These are phyloP conservation scores for Sebastes miniatus DNA, from an alignment of 2,797 vertebrate genomes.

Conservation along the genomic window DNA sequence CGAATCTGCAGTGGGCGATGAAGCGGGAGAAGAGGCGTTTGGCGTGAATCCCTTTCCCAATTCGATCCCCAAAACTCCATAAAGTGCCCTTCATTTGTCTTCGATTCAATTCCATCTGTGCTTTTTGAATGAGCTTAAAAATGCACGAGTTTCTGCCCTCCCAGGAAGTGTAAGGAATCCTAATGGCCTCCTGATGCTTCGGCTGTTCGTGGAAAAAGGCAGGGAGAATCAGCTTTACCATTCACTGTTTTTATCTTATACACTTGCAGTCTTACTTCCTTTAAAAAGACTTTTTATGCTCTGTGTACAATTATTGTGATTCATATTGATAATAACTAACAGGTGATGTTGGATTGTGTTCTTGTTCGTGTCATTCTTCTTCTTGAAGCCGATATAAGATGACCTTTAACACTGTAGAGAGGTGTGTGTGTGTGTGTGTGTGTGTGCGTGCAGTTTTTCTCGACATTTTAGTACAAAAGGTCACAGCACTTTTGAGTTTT, in stretches of 20 bases:
- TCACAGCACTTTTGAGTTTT: slow-evolving; percentile 54
- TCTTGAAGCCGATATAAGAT: slow-evolving; percentile 21
- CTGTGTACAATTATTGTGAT: background rate
- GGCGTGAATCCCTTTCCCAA: slow-evolving; percentile 34
- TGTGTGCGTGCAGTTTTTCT: slow-evolving; percentile 34
- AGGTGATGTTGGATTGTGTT: background rate
- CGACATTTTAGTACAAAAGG: slow-evolving; percentile 69
- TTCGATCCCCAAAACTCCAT: slow-evolving; percentile 44
- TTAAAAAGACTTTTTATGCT: background rate
- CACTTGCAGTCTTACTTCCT: background rate
- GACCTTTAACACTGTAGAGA: slow-evolving; percentile 50
- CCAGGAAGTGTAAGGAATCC: slow-evolving; percentile 1
- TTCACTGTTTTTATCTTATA: background rate
- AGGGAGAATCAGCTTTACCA: background rate
- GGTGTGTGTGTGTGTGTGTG: background rate
- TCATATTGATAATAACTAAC: background rate
- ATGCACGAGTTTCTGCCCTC: background rate
- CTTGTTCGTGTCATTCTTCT: slow-evolving; percentile 31
- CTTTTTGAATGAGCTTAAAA: slow-evolving; percentile 24
- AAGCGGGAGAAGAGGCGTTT: slow-evolving; percentile 36
- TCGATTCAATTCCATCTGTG: slow-evolving; percentile 25
- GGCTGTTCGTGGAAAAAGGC: background rate
- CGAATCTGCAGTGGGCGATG: slow-evolving; percentile 20
- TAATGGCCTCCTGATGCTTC: background rate
- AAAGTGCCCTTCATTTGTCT: slow-evolving; percentile 55